Evolutionary conservation across 1,140 invertebrate species (phyloP).

Genomic region (Drosophila fuyamai): DNA sequence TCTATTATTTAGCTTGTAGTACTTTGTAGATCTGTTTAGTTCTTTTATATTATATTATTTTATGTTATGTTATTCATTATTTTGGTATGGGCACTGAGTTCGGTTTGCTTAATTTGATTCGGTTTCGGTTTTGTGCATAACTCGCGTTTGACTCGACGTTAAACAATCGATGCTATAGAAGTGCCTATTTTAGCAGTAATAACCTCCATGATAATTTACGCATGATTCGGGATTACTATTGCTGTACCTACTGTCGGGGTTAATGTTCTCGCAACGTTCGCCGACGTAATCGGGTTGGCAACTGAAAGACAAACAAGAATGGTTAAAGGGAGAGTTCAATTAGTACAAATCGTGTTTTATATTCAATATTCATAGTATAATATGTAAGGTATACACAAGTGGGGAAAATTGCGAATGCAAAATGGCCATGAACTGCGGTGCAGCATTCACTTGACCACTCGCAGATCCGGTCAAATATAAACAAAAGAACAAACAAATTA

Average conservation of each 20-base stretch:
- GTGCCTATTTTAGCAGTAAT: slow-evolving; percentile 85
- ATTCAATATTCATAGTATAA: slow-evolving; percentile 12
- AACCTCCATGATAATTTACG: slow-evolving; percentile 77
- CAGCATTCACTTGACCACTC: slow-evolving; percentile 50
- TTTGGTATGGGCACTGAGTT: slow-evolving; percentile 54
- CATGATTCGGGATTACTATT: slow-evolving; percentile 77
- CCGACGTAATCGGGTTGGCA: slow-evolving; percentile 93
- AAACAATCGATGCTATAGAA: slow-evolving; percentile 85
- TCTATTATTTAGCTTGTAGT: slow-evolving; percentile 14
- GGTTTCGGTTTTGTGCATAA: slow-evolving; percentile 31
- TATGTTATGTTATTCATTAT: slow-evolving; percentile 33
- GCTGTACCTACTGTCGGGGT: slow-evolving; percentile 84
- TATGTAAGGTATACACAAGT: slow-evolving; percentile 8
- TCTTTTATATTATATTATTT: slow-evolving; percentile 24
- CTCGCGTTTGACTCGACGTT: slow-evolving; percentile 56
- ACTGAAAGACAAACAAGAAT: slow-evolving; percentile 86
- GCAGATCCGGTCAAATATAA: slow-evolving; percentile 39
- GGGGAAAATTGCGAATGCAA: slow-evolving; percentile 31
- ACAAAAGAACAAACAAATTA: slow-evolving; percentile 54
- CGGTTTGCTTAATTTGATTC: slow-evolving; percentile 36
- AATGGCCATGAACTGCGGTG: slow-evolving; percentile 70
- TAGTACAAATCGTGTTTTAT: slow-evolving; percentile 36
- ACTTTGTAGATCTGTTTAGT: slow-evolving; percentile 14
- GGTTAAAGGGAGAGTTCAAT: slow-evolving; percentile 16
- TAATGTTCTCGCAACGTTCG: slow-evolving; percentile 89